Evolutionary conservation across 2,888 invertebrate species (phyloP), one percentile per base, ranked within the genome.

Genomic region (Idaea straminata): DNA sequence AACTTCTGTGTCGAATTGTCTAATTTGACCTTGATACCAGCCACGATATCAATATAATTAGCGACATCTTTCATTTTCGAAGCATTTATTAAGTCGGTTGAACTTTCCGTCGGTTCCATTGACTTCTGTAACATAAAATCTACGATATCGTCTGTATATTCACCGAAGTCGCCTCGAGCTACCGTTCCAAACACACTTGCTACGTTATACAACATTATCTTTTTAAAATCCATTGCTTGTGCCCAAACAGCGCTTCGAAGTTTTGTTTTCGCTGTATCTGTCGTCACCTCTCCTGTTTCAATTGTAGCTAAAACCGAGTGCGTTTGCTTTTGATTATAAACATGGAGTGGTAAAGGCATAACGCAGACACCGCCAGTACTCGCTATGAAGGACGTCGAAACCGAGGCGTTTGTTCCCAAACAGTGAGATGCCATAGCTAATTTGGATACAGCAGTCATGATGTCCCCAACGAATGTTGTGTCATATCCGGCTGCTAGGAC

Each of bases 171-270:
- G 4, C 89, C 91, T 47, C 88, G 80, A 66, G 87, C 87, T 25
- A 88, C 79, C 10, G 82, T 83, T 4, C 89, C 89, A 64, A 92
- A 92, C 3, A 92, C 80, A 65, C 78, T 87, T 5, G 87, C 86
- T 3, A 91, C 78, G 60, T 92, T 89, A 62, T 77, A 78, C 3
- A 91, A 66, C 10, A 74, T 72, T 35, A 83, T 82, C 75, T 88
- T 92, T 71, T 90, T 91, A 7, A 87, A 86, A 70, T 91, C 85
- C 76, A 81, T 86, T 6, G 88, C 88, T 71, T 89, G 89, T 0
- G 89, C 88, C 92, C 92, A 92, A 59, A 92, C 80, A 1, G 91
- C 88, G 64, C 85, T 75, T 64, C 79, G 80, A 4, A 92, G 68
- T 73, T 83, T 83, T 1, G 78, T 73, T 68, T 77, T 82, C 35